Evolutionary conservation across 2,888 invertebrate species (phyloP).

Genomic region (Drosophila hamatofila): DNA sequence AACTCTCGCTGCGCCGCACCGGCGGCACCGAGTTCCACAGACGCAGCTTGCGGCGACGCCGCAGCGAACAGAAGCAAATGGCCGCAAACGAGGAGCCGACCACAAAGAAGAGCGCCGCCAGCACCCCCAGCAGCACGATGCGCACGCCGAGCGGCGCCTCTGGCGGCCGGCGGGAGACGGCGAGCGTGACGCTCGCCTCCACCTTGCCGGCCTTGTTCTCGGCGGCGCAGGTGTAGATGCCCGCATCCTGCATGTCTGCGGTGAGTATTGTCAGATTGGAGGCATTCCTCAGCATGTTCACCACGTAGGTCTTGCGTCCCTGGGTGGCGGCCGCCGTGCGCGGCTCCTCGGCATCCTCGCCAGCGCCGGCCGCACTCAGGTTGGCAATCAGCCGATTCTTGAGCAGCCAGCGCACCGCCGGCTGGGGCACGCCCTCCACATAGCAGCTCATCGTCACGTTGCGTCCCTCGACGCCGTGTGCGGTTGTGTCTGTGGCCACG

Average conservation of each 20-base stretch:
- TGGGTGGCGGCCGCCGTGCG: constrained; percentile 85
- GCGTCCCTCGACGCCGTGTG: constrained; percentile 89
- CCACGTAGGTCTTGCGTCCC: constrained; percentile 88
- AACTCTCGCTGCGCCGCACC: constrained; percentile 87
- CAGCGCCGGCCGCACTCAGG: constrained; percentile 83
- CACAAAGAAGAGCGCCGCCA: constrained; percentile 89
- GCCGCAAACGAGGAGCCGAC: constrained; percentile 89
- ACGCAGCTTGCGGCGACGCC: constrained; percentile 88
- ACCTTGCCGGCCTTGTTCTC: constrained; percentile 93
- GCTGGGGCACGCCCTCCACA: constrained; percentile 90
- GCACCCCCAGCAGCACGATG: constrained; percentile 89
- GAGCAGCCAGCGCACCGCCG: constrained; percentile 90
- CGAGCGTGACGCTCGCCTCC: constrained; percentile 90
- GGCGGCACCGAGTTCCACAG: constrained; percentile 85
- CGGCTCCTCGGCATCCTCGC: constrained; percentile 78
- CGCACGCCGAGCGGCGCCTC: constrained; percentile 87
- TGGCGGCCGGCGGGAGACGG: constrained; percentile 89
- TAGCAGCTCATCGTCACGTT: constrained; percentile 91
- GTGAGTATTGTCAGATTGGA: constrained; percentile 91
- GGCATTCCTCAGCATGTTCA: constrained; percentile 89
- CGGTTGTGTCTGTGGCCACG: constrained; percentile 87
- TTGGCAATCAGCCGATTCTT: constrained; percentile 90
- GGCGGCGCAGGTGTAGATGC: constrained; percentile 91
- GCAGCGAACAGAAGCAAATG: constrained; percentile 87
- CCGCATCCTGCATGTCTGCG: constrained; percentile 91